A percentile compares a stretch with the other conserved stretches of the same genome.
phyloP scores from a whole-genome alignment of 2,797 vertebrate genomes.

The Scyliorhinus canicula region DNA sequence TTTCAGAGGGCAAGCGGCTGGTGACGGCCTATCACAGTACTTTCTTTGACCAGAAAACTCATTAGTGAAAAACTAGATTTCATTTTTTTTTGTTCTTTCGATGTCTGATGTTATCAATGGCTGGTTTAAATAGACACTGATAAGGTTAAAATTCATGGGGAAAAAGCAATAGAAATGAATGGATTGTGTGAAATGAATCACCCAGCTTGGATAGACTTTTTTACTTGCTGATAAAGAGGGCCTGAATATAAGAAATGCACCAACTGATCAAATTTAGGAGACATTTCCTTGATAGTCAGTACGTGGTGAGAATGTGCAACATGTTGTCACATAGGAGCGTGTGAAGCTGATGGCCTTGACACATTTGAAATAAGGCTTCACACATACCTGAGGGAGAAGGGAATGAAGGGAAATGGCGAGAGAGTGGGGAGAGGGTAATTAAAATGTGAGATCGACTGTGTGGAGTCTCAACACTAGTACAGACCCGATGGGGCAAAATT shows the following conservation, averaged over 20 bases:
- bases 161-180: background rate
- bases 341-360: background rate
- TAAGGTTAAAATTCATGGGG: background rate
- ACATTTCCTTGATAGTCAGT: background rate
- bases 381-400: background rate
- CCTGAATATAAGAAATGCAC: background rate
- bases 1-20: background rate
- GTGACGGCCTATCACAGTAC: background rate
- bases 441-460: background rate
- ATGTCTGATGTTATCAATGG: background rate
- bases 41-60: background rate
- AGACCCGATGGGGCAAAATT: too few relatives aligned
- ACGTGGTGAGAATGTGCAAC: background rate
- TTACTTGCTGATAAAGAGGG: background rate
- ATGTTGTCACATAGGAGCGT: background rate
- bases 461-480: background rate
- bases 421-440: background rate
- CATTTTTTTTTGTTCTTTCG: background rate
- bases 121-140: background rate
- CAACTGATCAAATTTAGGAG: background rate
- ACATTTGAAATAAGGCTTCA: background rate
- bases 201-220: background rate
- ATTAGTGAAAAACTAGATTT: background rate
- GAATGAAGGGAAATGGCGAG: background rate
- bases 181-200: background rate